phyloP scores from a whole-genome alignment of 2,113 vertebrate species.

The Cyanistes caeruleus region DNA sequence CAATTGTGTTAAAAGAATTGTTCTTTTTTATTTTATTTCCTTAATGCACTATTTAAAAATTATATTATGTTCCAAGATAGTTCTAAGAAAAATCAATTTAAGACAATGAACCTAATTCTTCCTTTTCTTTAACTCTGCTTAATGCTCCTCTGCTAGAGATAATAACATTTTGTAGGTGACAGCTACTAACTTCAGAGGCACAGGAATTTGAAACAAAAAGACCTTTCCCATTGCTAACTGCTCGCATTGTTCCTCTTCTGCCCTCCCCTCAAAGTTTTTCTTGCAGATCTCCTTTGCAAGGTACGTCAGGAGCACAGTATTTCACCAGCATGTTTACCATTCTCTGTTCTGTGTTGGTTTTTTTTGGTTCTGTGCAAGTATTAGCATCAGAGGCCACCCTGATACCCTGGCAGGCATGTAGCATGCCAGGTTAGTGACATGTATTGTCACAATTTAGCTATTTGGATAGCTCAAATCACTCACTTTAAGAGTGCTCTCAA shows the following conservation, averaged over 20 bases:
- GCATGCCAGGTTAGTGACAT: background rate
- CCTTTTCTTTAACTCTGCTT: conserved; percentile 14
- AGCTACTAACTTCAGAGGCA: background rate
- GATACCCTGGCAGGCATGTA: background rate
- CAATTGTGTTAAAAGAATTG: background rate
- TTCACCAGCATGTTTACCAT: background rate
- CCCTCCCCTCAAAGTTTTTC: background rate
- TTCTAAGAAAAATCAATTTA: conserved; percentile 23
- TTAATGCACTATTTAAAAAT: conserved; percentile 8
- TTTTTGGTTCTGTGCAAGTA: background rate
- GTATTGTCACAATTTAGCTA: too few relatives aligned
- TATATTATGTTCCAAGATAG: background rate
- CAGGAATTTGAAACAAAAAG: background rate
- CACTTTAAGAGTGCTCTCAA: background rate
- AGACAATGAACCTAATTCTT: conserved; percentile 30
- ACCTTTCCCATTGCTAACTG: background rate
- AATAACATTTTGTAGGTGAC: conserved; percentile 33
- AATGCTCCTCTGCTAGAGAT: background rate
- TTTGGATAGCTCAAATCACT: background rate
- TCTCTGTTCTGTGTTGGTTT: background rate
- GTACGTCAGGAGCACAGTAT: background rate
- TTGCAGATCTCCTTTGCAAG: background rate
- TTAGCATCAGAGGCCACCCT: background rate
- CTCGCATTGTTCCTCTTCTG: background rate
- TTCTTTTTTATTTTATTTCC: conserved; percentile 26